A percentile compares a stretch with the other conserved stretches of the same genome.
Conservation (phyloP, 1,140 invertebrate genomes). For the Zophobas morio region DNA sequence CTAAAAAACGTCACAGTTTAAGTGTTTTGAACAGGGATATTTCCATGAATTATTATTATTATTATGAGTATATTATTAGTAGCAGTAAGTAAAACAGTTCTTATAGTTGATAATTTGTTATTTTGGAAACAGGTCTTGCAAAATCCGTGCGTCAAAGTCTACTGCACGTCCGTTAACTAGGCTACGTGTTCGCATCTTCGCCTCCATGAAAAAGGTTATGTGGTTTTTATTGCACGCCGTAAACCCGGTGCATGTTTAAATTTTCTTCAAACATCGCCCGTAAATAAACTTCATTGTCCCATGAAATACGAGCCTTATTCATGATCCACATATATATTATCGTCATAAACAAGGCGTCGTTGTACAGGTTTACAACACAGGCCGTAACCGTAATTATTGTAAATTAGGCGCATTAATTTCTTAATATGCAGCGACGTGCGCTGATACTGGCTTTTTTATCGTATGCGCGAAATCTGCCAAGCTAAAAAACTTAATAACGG, state of each 20-base stretch:
- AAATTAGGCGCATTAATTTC: constrained; percentile 41
- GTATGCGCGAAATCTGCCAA: constrained; percentile 48
- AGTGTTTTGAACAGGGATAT: too few species aligned
- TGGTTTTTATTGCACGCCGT: constrained; percentile 26
- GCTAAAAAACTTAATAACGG: constrained; percentile 42
- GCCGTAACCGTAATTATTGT: constrained; percentile 33
- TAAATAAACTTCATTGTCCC: constrained; percentile 41
- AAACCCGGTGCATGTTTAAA: constrained; percentile 32
- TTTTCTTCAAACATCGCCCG: constrained; percentile 29
- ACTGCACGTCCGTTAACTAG: neutral
- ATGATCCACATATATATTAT: constrained; percentile 36
- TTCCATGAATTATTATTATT: too few species aligned
- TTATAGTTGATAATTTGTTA: too few species aligned
- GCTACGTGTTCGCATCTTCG: neutral
- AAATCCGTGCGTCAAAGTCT: too few species aligned
- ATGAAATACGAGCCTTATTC: constrained; percentile 41
- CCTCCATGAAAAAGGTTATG: constrained; percentile 5
- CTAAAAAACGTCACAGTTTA: too few species aligned
- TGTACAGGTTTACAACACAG: constrained; percentile 36
- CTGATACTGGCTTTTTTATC: constrained; percentile 40
- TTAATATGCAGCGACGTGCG: constrained; percentile 38
- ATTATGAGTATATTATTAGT: too few species aligned
- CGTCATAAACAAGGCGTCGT: constrained; percentile 32
- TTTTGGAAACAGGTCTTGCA: too few species aligned
- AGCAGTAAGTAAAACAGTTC: too few species aligned